Evolutionary conservation across 2,113 vertebrate genomes (phyloP), one percentile per base, ranked within the genome.

Genomic region (Corythaixoides concolor): DNA sequence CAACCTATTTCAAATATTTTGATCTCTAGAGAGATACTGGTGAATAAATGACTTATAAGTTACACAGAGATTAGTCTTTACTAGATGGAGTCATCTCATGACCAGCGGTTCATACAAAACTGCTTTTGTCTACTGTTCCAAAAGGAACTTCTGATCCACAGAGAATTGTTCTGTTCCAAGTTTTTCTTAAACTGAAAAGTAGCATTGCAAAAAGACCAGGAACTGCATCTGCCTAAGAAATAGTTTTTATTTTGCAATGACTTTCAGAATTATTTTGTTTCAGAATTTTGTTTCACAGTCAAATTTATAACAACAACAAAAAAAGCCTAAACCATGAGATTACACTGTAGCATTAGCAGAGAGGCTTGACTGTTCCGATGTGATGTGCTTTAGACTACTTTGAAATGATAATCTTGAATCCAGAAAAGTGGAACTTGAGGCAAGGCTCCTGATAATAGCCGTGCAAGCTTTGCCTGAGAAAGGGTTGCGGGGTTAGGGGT

Each of bases 231-330:
- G 55, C n/a, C 22, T 55, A 73, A 94, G 68, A 73, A 88, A 26
- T 26, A 55, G 37, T 32, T 50, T 91, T 74, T 78, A 70, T 91
- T 95, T 96, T 79, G 59, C 66, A 94, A 50, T 60, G 30, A 77
- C 52, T 95, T 85, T 50, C 19, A 88, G 55, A 73, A 60, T 43
- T 52, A 41, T 47, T 41, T 82, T 8, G 26, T 74, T 86, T 80
- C 91, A 89, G 56, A 84, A 69, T 85, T 96, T 95, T 92, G 30
- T 94, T 97, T 94, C 20, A 30, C 9, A 70, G 78, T 88, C 41
- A 90, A 84, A 41, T 91, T 64, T 91, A 58, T 92, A 87, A 86
- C 43, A 35, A 19, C 47, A 53, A 67, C 50, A 67, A 80, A n/a
- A 85, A 52, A 8, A 47, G 53, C 35, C 21, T 87, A 93, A 93